These are phyloP conservation scores for Phoeniculus purpureus DNA, from an alignment of 2,797 vertebrate species.

Conservation along the genomic window DNA sequence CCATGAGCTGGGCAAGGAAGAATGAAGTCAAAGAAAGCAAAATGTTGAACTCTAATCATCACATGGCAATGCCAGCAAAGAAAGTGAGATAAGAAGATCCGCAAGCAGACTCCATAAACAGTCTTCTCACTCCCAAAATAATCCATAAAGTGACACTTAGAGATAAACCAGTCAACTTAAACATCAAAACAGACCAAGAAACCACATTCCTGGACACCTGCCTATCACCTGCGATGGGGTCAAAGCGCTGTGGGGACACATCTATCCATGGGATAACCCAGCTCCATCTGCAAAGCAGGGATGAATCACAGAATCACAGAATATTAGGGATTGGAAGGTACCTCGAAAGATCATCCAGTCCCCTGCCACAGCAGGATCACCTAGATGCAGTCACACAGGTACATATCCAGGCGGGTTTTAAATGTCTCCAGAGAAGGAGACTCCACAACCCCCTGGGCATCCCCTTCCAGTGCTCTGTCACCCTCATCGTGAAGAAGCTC, in stretches of 20 bases:
- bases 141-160: neutral
- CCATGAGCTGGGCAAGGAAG: neutral
- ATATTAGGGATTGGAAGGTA: no score
- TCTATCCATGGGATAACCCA: neutral
- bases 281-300: neutral
- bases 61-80: neutral
- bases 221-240: neutral
- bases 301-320: no score
- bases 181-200: neutral
- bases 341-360: no score
- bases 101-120: neutral
- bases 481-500: no score
- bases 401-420: no score
- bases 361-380: no score
- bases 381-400: no score
- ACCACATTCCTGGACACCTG: neutral
- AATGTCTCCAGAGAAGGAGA: no score
- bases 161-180: neutral
- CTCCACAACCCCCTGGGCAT: no score
- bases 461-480: no score
- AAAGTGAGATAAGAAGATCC: neutral
- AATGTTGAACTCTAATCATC: neutral
- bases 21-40: neutral
- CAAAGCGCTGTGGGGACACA: neutral
- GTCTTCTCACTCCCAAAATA: no score